A percentile compares a stretch with the other conserved stretches of the same genome.
Evolutionary conservation across 1,140 invertebrate species (phyloP).

Genomic region (Pachypeltis micranthus): DNA sequence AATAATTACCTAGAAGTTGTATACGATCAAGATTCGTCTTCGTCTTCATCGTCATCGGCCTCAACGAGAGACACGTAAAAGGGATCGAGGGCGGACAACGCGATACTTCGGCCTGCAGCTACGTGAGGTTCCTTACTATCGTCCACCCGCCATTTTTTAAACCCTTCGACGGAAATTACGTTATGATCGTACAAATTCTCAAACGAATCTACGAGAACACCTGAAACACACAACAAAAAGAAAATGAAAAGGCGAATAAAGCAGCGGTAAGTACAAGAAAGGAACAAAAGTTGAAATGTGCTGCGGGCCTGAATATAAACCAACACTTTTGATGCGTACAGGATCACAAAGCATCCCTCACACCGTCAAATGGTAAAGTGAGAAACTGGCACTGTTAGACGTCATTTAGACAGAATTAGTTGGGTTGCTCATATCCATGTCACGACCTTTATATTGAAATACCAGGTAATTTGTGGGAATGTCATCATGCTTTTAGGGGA

Average conservation of each 20-base stretch:
- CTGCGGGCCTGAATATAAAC: not conserved
- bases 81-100: slow-evolving; percentile 41
- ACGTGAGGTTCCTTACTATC: slow-evolving; percentile 43
- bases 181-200: slow-evolving; percentile 44
- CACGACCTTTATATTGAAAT: too few species aligned
- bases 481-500: too few species aligned
- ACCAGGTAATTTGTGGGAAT: too few species aligned
- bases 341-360: not conserved
- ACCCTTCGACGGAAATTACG: slow-evolving; percentile 47
- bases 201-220: slow-evolving; percentile 42
- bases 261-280: not conserved
- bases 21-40: slow-evolving; percentile 7
- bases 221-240: slow-evolving; percentile 23
- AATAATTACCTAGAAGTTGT: not conserved
- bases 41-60: slow-evolving; percentile 39
- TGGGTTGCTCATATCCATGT: too few species aligned
- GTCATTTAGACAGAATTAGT: not conserved
- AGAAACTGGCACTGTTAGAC: not conserved
- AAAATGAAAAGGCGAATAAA: not conserved
- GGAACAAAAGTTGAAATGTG: not conserved
- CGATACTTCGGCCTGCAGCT: slow-evolving; percentile 44
- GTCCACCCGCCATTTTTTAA: slow-evolving; percentile 42
- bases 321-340: not conserved
- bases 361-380: not conserved
- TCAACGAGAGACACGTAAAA: slow-evolving; percentile 48